Evolutionary conservation across 35 echinoderm and acorn worm species (phyloP), one percentile per base, ranked within the genome.

Genomic region (Ophiothrix spiculata): DNA sequence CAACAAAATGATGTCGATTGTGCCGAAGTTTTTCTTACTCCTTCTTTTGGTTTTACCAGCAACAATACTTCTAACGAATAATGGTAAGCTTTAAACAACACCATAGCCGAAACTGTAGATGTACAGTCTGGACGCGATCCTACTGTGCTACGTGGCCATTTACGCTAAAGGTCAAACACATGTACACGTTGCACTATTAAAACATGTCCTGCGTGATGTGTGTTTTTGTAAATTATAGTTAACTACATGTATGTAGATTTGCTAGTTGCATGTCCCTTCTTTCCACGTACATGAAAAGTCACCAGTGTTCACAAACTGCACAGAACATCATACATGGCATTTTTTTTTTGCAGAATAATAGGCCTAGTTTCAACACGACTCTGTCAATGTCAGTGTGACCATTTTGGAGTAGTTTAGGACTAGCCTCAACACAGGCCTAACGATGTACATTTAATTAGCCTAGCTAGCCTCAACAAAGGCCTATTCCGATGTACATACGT

Each of bases 41-140:
- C 46, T 97, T 29, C 76, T 97, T 84, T 85, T 97, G 39, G 94
- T 97, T 90, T 90, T 97, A 75, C 94, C 94, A 2, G 81, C 94
- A 31, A 87, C 90, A 75, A 33, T 97, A 31, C 79, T 97, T 39
- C 74, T 97, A 4, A 80, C 86, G 74, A 77, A 42, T 54, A 76
- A 90, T 90, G 91, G 94, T 97, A 84, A 87, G 91, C 56, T 74
- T 41, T 77, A 42, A 29, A 75, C 79, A 40, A 1, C 32, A 46
- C 35, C 41, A 33, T 76, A 76, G 25, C n/a, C 28, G 40, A 40
- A 32, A 33, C 39, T 69, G 69, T 33, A 64, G 76, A 34, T n/a
- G n/a, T n/a, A n/a, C n/a, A n/a, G n/a, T n/a, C n/a, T n/a, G n/a
- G n/a, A n/a, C n/a, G n/a, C n/a, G n/a, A n/a, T n/a, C n/a, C n/a